Conservation (phyloP, 2,888 invertebrate species). For the Hermaeophaga mercurialis region DNA sequence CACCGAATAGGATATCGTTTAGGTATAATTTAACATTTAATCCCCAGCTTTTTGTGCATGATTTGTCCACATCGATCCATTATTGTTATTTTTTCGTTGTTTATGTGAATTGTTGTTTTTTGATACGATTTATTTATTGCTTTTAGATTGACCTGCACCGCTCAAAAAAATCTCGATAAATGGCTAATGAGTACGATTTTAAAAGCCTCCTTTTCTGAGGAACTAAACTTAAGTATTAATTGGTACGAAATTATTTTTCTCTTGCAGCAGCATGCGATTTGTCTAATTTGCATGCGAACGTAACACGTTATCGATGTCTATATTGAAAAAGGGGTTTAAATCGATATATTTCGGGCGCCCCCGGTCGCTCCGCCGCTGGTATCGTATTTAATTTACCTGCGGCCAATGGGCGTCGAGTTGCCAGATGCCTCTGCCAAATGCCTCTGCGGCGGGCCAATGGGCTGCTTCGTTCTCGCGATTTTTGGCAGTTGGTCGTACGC, state of each 20-base stretch:
- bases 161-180: slow-evolving; percentile 17
- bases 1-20: slow-evolving; percentile 13
- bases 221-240: slow-evolving; percentile 59
- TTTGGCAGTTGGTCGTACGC: slow-evolving; percentile 51
- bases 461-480: slow-evolving; percentile 42
- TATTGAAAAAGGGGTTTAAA: neutral
- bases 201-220: slow-evolving; percentile 60
- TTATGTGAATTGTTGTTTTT: slow-evolving; percentile 10
- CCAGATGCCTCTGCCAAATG: slow-evolving; percentile 57
- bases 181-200: slow-evolving; percentile 56
- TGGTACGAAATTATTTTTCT: slow-evolving; percentile 50
- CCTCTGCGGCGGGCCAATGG: slow-evolving; percentile 51
- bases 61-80: neutral
- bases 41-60: slow-evolving; percentile 10
- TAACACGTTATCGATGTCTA: too few species aligned
- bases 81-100: neutral
- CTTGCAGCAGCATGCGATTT: slow-evolving; percentile 13
- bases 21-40: slow-evolving; percentile 11
- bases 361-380: slow-evolving; percentile 15
- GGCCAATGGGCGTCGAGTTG: slow-evolving; percentile 41
- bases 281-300: neutral
- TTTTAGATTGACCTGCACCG: slow-evolving; percentile 32
- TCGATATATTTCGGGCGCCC: too few species aligned
- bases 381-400: slow-evolving; percentile 42
- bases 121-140: slow-evolving; percentile 34